Evolutionary conservation across 2,797 vertebrate genomes (phyloP), one percentile per base, ranked within the genome.

Genomic region (Rhinoraja longicauda): DNA sequence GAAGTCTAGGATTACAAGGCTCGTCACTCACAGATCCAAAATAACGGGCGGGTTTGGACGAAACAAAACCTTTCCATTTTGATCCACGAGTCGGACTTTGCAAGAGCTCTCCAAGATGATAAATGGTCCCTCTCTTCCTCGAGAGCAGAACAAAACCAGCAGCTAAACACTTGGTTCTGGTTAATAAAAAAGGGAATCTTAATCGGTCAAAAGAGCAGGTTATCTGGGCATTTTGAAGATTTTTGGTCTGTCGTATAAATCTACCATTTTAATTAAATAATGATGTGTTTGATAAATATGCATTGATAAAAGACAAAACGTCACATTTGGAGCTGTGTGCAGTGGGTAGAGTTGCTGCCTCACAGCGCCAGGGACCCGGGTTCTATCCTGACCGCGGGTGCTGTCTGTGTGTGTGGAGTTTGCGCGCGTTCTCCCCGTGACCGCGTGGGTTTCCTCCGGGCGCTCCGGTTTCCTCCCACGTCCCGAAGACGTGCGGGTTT

Each of bases 1-100:
- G 88, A 64, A 67, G 88, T 88, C 84, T 67, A 36, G 62, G 59
- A 67, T 88, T 88, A 88, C 84, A 88, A 67, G 84, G 82, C 13
- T 86, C 82, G 62, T 86, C 62, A 64, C n/a, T 2, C 13, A 19
- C 21, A 88, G 59, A 88, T 88, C 84, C 67, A 36, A 36, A 82
- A 88, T 45, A 17, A 84, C 59, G n/a, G 8, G 13, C 29, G 2
- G n/a, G n/a, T 13, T 77, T 12, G 76, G 12, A 10, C 2, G 76
- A 67, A 19, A 67, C 5, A 72, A 67, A 88, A 32, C 64, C 84
- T 21, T 88, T 64, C n/a, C 15, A 21, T 88, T 88, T 36, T 88
- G 59, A 88, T 88, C 62, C 88, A 32, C 19, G 59, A 53, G 59
- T 67, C 32, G 2, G n/a, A 64, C 32, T 32, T n/a, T 32, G 59